Percentiles rank a stretch among this genome's conserved stretches.
These are phyloP conservation scores for Drosophila fuyamai DNA, from an alignment of 1,140 invertebrate species.

Conservation along the genomic window DNA sequence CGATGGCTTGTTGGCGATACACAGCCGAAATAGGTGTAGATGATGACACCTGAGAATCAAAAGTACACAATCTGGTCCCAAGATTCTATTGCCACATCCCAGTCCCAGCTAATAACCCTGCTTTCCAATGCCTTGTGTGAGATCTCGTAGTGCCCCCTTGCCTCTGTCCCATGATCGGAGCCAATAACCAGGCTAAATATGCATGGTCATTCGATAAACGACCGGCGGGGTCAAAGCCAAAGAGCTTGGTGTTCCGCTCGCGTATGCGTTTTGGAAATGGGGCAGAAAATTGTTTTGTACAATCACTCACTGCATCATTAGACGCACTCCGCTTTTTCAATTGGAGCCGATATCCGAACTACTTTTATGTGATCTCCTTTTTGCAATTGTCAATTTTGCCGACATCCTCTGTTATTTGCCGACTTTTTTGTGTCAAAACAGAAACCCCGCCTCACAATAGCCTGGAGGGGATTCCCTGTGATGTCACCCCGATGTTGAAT, in stretches of 20 bases:
- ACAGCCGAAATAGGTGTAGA: constrained; percentile 75
- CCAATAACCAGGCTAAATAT: constrained; percentile 81
- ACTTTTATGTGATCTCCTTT: constrained; percentile 11
- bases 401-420: constrained; percentile 54
- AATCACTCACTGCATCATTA: constrained; percentile 48
- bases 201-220: constrained; percentile 84
- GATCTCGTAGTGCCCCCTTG: constrained; percentile 33
- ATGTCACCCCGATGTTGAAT: constrained; percentile 52
- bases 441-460: constrained; percentile 38
- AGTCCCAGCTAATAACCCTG: constrained; percentile 73
- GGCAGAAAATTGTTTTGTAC: constrained; percentile 70
- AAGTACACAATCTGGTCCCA: constrained; percentile 55
- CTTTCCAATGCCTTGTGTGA: constrained; percentile 63
- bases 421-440: constrained; percentile 66
- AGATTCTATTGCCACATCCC: constrained; percentile 40
- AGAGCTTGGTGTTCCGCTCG: constrained; percentile 23
- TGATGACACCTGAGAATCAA: constrained; percentile 84
- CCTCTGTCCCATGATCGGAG: constrained; percentile 29
- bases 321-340: constrained; percentile 34
- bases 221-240: constrained; percentile 70
- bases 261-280: constrained; percentile 37
- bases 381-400: constrained; percentile 55
- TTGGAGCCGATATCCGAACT: constrained; percentile 7
- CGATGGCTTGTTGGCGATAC: constrained; percentile 52
- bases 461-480: constrained; percentile 25